Evolutionary conservation across 2,888 invertebrate genomes (phyloP).

Genomic region (Phymatocera aterrima): DNA sequence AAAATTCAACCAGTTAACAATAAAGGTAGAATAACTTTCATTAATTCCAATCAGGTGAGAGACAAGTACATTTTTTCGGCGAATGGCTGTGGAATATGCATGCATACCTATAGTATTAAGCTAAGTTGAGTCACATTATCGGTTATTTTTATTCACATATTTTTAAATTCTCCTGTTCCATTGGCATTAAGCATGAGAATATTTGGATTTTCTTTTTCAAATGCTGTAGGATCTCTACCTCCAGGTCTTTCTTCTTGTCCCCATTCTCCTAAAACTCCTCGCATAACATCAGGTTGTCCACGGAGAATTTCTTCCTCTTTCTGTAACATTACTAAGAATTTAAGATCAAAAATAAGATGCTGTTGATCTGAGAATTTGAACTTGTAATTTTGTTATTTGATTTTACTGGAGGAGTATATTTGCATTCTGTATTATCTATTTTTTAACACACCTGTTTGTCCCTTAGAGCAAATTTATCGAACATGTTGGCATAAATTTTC

Average conservation of each 20-base stretch:
- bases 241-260: constrained; percentile 82
- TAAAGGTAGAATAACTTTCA: not conserved
- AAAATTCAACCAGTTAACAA: not conserved
- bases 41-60: not conserved
- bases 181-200: constrained; percentile 82
- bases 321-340: constrained; percentile 76
- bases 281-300: constrained; percentile 84
- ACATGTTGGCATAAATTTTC: constrained; percentile 95
- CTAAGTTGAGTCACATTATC: not conserved
- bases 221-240: constrained; percentile 83
- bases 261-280: constrained; percentile 84
- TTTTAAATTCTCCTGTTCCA: constrained; percentile 85
- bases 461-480: constrained; percentile 91
- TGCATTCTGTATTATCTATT: not conserved
- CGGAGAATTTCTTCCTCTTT: constrained; percentile 84
- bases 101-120: not conserved
- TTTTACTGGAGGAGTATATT: constrained; percentile 19
- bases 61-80: not conserved
- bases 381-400: not conserved
- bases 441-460: constrained; percentile 79
- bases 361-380: not conserved
- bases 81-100: not conserved
- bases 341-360: constrained; percentile 48
- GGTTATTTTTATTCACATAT: constrained; percentile 85
- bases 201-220: constrained; percentile 88